phyloP scores from a whole-genome alignment of 2,113 vertebrate genomes.

The Cochlearius cochlearius region DNA sequence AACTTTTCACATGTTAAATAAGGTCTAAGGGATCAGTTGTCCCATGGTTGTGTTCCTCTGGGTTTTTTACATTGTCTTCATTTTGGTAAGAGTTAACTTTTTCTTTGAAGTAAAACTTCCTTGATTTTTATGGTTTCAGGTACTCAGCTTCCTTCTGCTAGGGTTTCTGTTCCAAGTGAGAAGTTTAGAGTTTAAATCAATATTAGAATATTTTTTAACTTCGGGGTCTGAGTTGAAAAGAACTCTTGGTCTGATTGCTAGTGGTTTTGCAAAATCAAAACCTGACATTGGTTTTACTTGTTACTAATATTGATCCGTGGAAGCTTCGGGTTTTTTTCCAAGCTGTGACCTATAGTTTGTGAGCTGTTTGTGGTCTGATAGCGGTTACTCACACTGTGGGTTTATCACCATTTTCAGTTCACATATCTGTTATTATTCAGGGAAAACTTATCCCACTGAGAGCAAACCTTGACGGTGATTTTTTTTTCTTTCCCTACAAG shows the following conservation, averaged over 20 bases:
- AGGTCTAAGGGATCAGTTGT: background rate
- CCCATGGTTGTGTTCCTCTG: background rate
- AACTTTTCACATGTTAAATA: background rate
- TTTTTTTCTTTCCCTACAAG: background rate
- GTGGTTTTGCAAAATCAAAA: background rate
- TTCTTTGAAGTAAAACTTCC: background rate
- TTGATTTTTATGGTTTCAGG: background rate
- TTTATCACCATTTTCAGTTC: background rate
- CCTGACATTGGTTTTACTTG: background rate
- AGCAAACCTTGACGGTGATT: rapidly evolving
- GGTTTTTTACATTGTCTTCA: background rate
- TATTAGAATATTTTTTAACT: background rate
- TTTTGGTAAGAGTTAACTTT: background rate
- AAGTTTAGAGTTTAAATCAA: background rate
- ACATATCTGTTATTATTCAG: rapidly evolving
- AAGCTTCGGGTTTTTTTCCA: background rate
- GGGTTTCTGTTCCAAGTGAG: background rate
- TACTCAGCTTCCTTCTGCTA: background rate
- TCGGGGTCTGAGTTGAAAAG: background rate
- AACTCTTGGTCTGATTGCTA: background rate
- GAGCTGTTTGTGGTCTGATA: background rate
- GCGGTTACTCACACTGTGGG: background rate
- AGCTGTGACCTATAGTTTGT: background rate
- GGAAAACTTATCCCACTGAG: rapidly evolving
- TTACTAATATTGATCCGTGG: background rate